phyloP scores from a whole-genome alignment of 2,888 invertebrate genomes.

The Xestia ashworthii region DNA sequence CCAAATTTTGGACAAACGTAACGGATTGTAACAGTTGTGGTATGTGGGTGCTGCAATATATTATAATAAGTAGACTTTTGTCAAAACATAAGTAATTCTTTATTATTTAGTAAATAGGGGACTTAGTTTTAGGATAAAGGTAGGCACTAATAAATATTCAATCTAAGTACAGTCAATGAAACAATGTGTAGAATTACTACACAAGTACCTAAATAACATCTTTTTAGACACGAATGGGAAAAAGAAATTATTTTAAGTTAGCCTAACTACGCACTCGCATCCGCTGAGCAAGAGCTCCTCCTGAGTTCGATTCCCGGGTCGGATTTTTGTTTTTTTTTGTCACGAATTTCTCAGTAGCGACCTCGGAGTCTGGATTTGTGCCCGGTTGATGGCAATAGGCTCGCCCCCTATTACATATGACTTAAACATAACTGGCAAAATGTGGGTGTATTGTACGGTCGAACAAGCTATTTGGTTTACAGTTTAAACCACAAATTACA shows the following conservation, averaged over 20 bases:
- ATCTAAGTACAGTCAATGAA: neutral
- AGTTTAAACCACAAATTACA: too few relatives aligned
- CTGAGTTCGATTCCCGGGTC: neutral
- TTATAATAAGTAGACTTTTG: neutral
- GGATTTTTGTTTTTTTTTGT: neutral
- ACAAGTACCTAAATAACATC: neutral
- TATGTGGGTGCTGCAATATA: neutral
- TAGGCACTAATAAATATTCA: neutral
- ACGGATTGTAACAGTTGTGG: neutral
- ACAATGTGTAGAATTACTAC: neutral
- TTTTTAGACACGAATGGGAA: neutral
- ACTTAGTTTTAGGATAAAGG: neutral
- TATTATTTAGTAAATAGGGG: neutral
- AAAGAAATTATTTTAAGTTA: neutral
- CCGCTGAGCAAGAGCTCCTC: neutral
- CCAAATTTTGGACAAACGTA: neutral
- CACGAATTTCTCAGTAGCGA: neutral
- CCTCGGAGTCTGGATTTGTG: neutral
- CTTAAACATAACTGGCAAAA: too few relatives aligned
- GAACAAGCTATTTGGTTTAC: too few relatives aligned
- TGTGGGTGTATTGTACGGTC: too few relatives aligned
- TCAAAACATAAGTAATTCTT: neutral
- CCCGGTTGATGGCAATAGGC: neutral
- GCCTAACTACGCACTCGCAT: neutral
- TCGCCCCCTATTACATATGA: too few relatives aligned